Percentiles rank a stretch among this genome's conserved stretches.
Evolutionary conservation across 2,888 invertebrate species (phyloP).

Genomic region (Copidosoma aretas): DNA sequence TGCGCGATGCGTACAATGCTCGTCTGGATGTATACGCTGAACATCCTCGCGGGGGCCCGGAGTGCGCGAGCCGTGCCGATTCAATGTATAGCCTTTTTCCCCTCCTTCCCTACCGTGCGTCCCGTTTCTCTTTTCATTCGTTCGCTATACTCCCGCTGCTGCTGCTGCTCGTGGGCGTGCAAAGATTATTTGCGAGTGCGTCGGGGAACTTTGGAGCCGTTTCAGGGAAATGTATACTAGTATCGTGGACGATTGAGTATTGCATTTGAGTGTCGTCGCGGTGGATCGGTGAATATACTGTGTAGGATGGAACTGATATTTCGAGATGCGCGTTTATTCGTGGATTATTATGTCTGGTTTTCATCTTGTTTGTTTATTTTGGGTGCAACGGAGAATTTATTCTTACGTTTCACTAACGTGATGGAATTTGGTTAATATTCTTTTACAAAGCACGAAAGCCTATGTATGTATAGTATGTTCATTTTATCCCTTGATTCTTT

Average conservation of each 20-base stretch:
- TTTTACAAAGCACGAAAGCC: too few species aligned
- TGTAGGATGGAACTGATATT: too few species aligned
- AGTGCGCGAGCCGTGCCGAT: constrained; percentile 11
- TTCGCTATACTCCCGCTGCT: background rate
- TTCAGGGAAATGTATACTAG: constrained; percentile 13
- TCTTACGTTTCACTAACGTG: too few species aligned
- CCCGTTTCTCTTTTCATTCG: background rate
- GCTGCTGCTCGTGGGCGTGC: background rate
- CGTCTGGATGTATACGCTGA: constrained; percentile 34
- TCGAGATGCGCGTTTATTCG: too few species aligned
- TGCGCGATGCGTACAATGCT: constrained; percentile 21
- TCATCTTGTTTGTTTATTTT: too few species aligned
- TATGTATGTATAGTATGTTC: too few species aligned
- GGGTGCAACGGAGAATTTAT: too few species aligned
- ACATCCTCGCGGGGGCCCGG: constrained; percentile 38
- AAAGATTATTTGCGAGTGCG: constrained; percentile 31
- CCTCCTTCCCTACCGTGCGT: constrained; percentile 8
- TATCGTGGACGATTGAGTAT: constrained; percentile 15
- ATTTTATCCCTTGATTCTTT: too few species aligned
- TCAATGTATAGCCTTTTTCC: constrained; percentile 11
- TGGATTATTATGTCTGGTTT: too few species aligned
- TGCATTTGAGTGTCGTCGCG: too few species aligned
- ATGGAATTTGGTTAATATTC: too few species aligned
- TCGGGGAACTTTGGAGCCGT: constrained; percentile 27
- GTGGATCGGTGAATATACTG: background rate